Evolutionary conservation across 2,888 invertebrate species (phyloP), one percentile per base, ranked within the genome.

Genomic region (Xanthia togata): DNA sequence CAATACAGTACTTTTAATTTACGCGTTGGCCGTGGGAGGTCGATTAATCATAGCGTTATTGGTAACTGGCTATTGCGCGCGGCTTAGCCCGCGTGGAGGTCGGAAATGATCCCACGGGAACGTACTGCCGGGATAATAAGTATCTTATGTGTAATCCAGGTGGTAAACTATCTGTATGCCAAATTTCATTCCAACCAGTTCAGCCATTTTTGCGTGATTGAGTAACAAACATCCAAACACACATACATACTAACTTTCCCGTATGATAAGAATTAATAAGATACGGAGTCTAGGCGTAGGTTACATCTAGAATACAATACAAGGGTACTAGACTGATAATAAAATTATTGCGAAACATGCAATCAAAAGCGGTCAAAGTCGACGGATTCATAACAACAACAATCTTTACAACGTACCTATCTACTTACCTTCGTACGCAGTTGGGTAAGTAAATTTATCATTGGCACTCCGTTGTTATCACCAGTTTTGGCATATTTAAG

Each of bases 331-430:
- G 23, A n/a, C 17, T 68, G 68, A 68, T 68, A 68, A 55, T 17
- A 35, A 17, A 55, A 55, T 55, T 68, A 5, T n/a, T 6, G 35
- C 17, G 23, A 53, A 53, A 35, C n/a, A n/a, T n/a, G 14, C 3
- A 67, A 68, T 68, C 35, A 35, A n/a, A 53, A 68, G 53, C 35
- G 53, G 53, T 68, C 35, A n/a, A 68, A 35, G 35, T 17, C 35
- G 53, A 53, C 35, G 23, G 17, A 55, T 68, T 35, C 17, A 11
- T 35, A 53, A 23, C 35, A 35, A 55, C 9, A 55, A 55, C 17
- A 55, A 55, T 68, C 9, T 67, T 50, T 67, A 67, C 4, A 41
- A 63, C n/a, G 0, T 26, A 65, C 12, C 38, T 41, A 38, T 5
- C 4, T 38, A 41, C 41, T 4, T 50, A 20, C n/a, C 14, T 38